Base-by-base conservation (phyloP, 1,140 invertebrate genomes). In the Drosophila asahinai region DNA sequence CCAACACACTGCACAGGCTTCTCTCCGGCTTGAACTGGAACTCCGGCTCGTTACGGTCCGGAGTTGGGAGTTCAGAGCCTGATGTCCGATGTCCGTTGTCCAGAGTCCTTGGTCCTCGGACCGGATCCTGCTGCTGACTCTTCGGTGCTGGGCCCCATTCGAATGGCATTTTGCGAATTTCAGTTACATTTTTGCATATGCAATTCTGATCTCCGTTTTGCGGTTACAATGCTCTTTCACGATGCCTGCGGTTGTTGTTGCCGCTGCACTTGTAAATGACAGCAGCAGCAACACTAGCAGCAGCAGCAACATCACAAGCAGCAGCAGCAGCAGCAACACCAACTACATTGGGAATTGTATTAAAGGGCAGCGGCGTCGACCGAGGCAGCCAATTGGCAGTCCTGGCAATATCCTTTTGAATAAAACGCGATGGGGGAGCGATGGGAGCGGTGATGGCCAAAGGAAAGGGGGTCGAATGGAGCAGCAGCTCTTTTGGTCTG, bases 161-260 rank as follows among this genome's bases (percentile, higher is more conserved):
- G 38, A 65, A 65, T 62, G 63, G 76, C 77, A 80, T 83, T 83
- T 76, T 63, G 60, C 81, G 81, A 83, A 83, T 83, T 83, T 83
- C 81, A 80, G 81, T 83, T 83, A 83, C 81, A 83, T 83, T 83
- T 83, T 83, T 83, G 81, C 81, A 83, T 83, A 83, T 83, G 81
- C 81, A 83, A 83, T 83, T 79, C 81, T 83, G 81, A 83, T 83
- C 81, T 83, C 76, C 81, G 81, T 67, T 83, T 80, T 83, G 81
- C 62, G 81, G 81, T 83, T 83, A 66, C 79, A 81, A 81, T 77
- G 74, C 72, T 80, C 78, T 75, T 77, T 68, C 61, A 64, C 49
- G 71, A 68, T 68, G 80, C 70, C 80, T 80, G 75, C 71, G 77
- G 81, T 66, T 80, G 66, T 58, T 65, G 58, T 60, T 71, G 62